Base-by-base conservation (phyloP, 2,797 vertebrate species). In the Enteromius anoplus region DNA sequence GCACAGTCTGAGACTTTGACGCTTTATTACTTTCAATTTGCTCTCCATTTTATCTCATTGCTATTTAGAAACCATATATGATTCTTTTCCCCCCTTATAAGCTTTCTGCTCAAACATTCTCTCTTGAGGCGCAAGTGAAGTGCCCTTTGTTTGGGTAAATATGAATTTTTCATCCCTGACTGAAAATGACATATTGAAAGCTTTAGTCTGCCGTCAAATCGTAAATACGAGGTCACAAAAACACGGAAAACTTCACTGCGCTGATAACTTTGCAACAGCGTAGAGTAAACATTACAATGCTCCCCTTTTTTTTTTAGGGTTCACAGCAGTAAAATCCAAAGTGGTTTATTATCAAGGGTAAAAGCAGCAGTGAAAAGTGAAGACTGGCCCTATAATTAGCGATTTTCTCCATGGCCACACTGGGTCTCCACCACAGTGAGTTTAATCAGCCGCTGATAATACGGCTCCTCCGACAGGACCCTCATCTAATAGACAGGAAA, bases 391-490 rank as follows among this genome's bases (percentile, higher is more conserved):
- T 81, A 49, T 49, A 64, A 81, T 81, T 81, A 81, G 79, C 0
- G 40, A 72, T 72, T 81, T 81, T 81, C 69, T 81, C 53, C 69
- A 72, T 72, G 79, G 55, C 40, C 42, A 49, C 51, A 80, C 78
- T 69, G 51, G 37, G 11, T 80, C 66, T 58, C 51, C 51, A 80
- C 8, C 12, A 81, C 69, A 64, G 55, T 34, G 78, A 69, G 53
- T 64, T 81, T 62, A 81, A 81, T 81, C 69, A 81, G 66, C 53
- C 15, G 6, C 68, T 72, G 68, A 81, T 72, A 72, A 72, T 73
- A 34, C 79, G 23, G 40, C 55, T n/a, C 40, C 14, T 70, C 9
- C 11, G 7, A 78, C 60, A 65, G 17, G 26, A 65, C 32, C 64
- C 49, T 55, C n/a, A 3, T 34, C 65, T 29, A 55, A 68, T 53